A percentile compares a stretch with the other conserved stretches of the same genome.
Evolutionary conservation across 1,140 invertebrate species (phyloP).

Genomic region (Varroa destructor): DNA sequence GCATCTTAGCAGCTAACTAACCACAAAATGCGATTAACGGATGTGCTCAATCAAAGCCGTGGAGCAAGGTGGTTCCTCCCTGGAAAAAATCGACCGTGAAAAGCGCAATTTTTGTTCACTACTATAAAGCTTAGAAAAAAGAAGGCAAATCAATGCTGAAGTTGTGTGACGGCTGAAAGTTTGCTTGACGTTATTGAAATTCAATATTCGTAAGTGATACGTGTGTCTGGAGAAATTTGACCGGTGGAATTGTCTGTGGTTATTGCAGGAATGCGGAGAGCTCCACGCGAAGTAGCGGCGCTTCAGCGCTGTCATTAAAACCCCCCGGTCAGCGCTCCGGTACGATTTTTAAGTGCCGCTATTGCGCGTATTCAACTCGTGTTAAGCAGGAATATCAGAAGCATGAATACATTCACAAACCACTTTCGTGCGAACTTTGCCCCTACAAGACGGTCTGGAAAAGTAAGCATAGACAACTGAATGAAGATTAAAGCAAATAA

Average conservation of each 20-base stretch:
- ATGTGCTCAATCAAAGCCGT: background rate
- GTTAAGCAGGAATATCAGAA: constrained; percentile 39
- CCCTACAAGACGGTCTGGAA: constrained; percentile 41
- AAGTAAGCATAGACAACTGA: constrained; percentile 30
- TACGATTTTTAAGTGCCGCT: constrained; percentile 30
- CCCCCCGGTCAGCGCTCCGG: background rate
- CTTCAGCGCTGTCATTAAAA: too few relatives aligned
- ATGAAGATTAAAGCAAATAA: too few relatives aligned
- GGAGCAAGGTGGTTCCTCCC: background rate
- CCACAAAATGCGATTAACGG: background rate
- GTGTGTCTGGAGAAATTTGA: too few relatives aligned
- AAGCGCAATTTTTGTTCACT: too few relatives aligned
- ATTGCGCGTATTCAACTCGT: constrained; percentile 32
- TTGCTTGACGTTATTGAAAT: background rate
- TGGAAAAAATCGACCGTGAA: background rate
- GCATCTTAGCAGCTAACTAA: background rate
- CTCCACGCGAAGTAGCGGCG: too few relatives aligned
- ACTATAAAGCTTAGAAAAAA: too few relatives aligned
- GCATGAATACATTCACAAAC: constrained; percentile 38
- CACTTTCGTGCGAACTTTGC: constrained; percentile 39
- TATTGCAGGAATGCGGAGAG: too few relatives aligned
- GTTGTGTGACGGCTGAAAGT: background rate
- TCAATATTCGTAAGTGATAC: too few relatives aligned
- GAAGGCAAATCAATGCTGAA: too few relatives aligned
- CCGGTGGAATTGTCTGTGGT: too few relatives aligned